A percentile compares a stretch with the other conserved stretches of the same genome.
These are phyloP conservation scores for Tanytarsus gracilentus DNA, from an alignment of 2,888 invertebrate genomes.

Conservation along the genomic window DNA sequence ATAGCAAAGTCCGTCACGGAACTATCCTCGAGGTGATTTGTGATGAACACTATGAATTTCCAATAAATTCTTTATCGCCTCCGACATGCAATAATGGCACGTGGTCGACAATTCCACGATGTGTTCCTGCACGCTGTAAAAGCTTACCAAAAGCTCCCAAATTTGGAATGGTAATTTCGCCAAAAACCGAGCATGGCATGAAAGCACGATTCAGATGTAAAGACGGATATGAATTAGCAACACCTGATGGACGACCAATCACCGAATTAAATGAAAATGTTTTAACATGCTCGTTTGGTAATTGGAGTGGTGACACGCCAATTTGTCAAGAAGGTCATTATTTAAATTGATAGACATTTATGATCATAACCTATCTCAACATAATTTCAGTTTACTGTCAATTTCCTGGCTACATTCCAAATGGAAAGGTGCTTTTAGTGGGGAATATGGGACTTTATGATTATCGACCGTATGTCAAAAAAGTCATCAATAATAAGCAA, in stretches of 20 bases:
- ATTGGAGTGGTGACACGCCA: conserved; percentile 86
- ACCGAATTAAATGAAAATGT: conserved; percentile 52
- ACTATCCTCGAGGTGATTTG: conserved; percentile 68
- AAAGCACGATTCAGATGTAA: conserved; percentile 87
- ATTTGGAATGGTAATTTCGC: conserved; percentile 93
- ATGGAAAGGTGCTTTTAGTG: conserved; percentile 84
- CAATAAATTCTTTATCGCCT: conserved; percentile 59
- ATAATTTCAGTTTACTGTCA: conserved; percentile 70
- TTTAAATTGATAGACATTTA: background rate
- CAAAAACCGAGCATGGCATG: conserved; percentile 96
- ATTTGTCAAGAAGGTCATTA: conserved; percentile 65
- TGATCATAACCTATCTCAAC: too few species aligned
- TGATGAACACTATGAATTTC: conserved; percentile 75
- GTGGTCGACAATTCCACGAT: conserved; percentile 87
- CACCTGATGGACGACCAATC: conserved; percentile 48
- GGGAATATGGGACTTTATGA: conserved; percentile 95
- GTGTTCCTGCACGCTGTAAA: conserved; percentile 75
- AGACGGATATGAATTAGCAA: conserved; percentile 81
- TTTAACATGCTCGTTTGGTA: conserved; percentile 82
- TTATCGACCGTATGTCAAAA: conserved; percentile 86
- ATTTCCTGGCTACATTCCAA: conserved; percentile 79
- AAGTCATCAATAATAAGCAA: conserved; percentile 84
- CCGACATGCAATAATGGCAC: conserved; percentile 90
- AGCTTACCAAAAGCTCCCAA: conserved; percentile 74
- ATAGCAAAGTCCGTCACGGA: conserved; percentile 55